Evolutionary conservation across 1,140 invertebrate species (phyloP).

Genomic region (Coptotermes formosanus): DNA sequence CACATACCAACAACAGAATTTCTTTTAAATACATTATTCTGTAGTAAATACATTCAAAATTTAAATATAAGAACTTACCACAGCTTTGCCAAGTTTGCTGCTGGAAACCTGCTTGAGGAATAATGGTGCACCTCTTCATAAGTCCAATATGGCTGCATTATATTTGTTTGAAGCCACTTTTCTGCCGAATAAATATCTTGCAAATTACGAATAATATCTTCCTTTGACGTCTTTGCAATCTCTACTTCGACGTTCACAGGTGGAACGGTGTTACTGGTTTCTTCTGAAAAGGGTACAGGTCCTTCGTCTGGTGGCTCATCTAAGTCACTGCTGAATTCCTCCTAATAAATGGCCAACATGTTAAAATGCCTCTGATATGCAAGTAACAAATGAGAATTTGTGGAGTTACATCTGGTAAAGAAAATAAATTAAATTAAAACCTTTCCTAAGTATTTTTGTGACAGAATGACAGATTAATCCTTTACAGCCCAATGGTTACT

Average conservation of each 20-base stretch:
- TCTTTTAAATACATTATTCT: too few species aligned
- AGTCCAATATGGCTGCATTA: slow-evolving; percentile 50
- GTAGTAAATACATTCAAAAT: too few species aligned
- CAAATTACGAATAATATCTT: not conserved
- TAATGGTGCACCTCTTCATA: slow-evolving; percentile 42
- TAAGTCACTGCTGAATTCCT: slow-evolving; percentile 9
- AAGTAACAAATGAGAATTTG: too few species aligned
- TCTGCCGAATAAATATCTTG: not conserved
- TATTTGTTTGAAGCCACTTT: slow-evolving; percentile 46
- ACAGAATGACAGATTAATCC: too few species aligned
- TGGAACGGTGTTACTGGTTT: not conserved
- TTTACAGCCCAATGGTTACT: too few species aligned
- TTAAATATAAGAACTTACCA: slow-evolving; percentile 37
- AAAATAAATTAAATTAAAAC: too few species aligned
- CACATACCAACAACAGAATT: too few species aligned
- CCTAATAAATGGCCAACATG: not conserved
- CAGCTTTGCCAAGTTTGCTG: slow-evolving; percentile 44
- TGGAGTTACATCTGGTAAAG: too few species aligned
- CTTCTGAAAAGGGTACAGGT: not conserved
- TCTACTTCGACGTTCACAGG: not conserved
- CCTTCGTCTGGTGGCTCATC: not conserved
- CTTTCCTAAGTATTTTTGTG: too few species aligned
- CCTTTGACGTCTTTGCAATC: not conserved
- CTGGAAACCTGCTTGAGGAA: slow-evolving; percentile 42
- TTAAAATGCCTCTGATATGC: too few species aligned